Base-by-base conservation (phyloP, 2,113 vertebrate genomes). In the Apaloderma vittatum region DNA sequence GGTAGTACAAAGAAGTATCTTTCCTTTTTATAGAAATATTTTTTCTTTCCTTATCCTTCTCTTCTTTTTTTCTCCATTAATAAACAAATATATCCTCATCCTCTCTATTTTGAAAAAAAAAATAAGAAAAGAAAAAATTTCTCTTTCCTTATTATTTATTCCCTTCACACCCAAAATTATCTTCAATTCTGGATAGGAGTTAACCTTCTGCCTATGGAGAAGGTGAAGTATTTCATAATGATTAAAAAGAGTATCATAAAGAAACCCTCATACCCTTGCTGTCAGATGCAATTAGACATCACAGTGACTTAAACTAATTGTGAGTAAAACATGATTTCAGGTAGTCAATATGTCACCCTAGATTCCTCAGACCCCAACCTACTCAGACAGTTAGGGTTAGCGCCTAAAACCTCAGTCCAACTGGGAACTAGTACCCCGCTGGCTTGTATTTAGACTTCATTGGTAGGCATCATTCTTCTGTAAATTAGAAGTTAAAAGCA, bases 401-500 rank as follows among this genome's bases (percentile, higher is more conserved):
- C 59, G 88, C 36, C 51, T 36, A 40, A 77, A 95, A 49, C 59
- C 71, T 85, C 46, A 93, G 11, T 95, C 88, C 71, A n/a, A 45
- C 52, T 52, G 43, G 58, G 79, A 85, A 75, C 16, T 48, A 45
- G 40, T 66, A 59, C 54, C 70, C 46, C 57, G 62, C 91, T 86
- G 59, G 61, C 52, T 72, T 54, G 62, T 73, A 29, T 71, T 58
- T 58, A 29, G 54, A 45, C 32, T n/a, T 91, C 90, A 90, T 78
- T 93, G 74, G 62, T 49, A 72, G 12, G 63, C 29, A 62, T 68
- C 18, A 1, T 86, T 34, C 51, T 79, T 88, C 34, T 92, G 63
- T 29, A 46, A 63, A 66, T 72, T 46, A 76, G 48, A 81, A 86
- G 59, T 65, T 77, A 86, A 95, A 93, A 86, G 78, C 77, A 83